A percentile compares a stretch with the other conserved stretches of the same genome.
phyloP scores from a whole-genome alignment of 2,797 vertebrate genomes.

The Hypotaenidia okinawae region DNA sequence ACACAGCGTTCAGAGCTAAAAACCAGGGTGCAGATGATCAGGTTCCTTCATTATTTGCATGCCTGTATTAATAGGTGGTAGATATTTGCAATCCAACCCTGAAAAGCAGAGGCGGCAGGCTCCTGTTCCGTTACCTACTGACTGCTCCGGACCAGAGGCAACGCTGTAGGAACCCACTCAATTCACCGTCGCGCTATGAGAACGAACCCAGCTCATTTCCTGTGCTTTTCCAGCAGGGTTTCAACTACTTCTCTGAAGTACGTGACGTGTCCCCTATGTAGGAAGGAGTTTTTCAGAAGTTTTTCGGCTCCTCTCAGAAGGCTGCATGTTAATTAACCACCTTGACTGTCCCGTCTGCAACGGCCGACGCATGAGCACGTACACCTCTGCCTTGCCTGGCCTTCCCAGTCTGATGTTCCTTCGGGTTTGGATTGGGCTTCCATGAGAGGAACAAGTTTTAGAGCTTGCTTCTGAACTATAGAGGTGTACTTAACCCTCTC shows the following conservation, averaged over 20 bases:
- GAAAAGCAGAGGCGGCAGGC: not conserved
- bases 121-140: not conserved
- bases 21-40: not conserved
- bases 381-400: not conserved
- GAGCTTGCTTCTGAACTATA: not conserved
- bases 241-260: not conserved
- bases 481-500: not conserved
- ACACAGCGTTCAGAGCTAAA: not conserved
- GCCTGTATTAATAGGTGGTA: not conserved
- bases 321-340: not conserved
- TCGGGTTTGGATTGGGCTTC: not conserved
- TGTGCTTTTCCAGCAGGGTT: not conserved
- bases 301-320: not conserved
- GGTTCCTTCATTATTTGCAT: fast-evolving
- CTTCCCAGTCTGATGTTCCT: not conserved
- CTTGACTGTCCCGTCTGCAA: not conserved
- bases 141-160: not conserved
- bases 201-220: not conserved
- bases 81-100: not conserved
- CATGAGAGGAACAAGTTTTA: not conserved
- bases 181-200: not conserved
- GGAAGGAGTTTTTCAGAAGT: not conserved
- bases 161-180: not conserved
- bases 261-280: fast-evolving
- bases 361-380: fast-evolving